Percentiles rank a stretch among this genome's conserved stretches.
Conservation (phyloP, 2,113 vertebrate genomes). For the Tringa solitaria region DNA sequence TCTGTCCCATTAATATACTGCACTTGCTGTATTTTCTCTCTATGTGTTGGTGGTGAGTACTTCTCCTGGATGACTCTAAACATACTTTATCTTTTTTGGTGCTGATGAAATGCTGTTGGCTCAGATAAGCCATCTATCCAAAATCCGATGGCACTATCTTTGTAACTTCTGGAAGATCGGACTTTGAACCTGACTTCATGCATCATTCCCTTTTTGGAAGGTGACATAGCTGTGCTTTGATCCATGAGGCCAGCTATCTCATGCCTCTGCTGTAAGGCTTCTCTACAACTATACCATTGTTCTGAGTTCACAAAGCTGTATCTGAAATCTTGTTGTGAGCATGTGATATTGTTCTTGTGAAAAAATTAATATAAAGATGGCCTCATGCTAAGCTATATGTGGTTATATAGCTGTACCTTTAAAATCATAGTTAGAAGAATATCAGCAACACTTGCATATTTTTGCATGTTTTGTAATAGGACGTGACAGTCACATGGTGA, state of each 20-base stretch:
- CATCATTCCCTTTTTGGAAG: neutral
- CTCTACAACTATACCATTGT: neutral
- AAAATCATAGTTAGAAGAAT: neutral
- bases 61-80: neutral
- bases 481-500: neutral
- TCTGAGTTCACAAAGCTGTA: neutral
- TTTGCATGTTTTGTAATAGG: neutral
- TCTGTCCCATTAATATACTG: neutral
- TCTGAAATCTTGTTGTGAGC: neutral
- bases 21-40: neutral
- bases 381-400: neutral
- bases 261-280: neutral
- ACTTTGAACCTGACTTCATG: neutral
- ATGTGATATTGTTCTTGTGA: neutral
- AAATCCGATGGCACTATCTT: neutral
- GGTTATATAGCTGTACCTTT: neutral
- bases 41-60: neutral
- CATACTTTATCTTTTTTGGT: neutral
- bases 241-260: neutral
- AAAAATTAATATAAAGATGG: neutral
- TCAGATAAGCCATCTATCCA: neutral
- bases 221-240: accelerated
- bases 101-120: neutral
- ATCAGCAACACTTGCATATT: neutral
- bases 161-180: neutral